These are phyloP conservation scores for Fragum whitleyi DNA, from an alignment of 2,888 invertebrate species.

Conservation along the genomic window DNA sequence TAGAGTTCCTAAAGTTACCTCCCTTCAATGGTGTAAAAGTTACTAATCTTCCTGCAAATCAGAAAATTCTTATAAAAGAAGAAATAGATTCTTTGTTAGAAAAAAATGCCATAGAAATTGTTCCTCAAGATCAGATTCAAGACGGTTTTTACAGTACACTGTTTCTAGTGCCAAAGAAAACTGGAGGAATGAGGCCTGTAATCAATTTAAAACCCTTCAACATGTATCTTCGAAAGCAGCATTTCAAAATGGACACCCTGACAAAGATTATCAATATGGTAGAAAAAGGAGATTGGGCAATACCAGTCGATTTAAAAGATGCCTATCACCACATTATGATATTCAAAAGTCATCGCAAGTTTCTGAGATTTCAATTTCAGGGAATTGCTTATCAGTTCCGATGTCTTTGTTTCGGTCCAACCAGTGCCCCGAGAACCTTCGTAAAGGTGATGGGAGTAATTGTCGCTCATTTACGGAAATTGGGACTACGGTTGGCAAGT, in stretches of 20 bases:
- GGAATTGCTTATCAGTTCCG: constrained; percentile 39
- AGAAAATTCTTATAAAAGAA: constrained; percentile 24
- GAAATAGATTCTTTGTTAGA: constrained; percentile 28
- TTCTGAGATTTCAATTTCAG: constrained; percentile 44
- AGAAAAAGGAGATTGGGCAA: constrained; percentile 49
- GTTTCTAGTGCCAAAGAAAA: constrained; percentile 50
- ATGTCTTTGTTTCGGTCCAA: constrained; percentile 53
- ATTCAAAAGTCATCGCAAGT: constrained; percentile 42
- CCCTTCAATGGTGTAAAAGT: constrained; percentile 26
- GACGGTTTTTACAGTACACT: constrained; percentile 54
- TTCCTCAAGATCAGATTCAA: neutral
- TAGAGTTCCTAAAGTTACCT: constrained; percentile 31
- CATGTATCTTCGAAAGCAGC: constrained; percentile 54
- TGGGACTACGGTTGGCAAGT: constrained; percentile 32
- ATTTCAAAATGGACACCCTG: constrained; percentile 61
- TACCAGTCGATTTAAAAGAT: constrained; percentile 50
- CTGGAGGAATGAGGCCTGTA: constrained; percentile 41
- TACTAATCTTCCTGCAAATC: constrained; percentile 18
- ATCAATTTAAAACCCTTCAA: constrained; percentile 59
- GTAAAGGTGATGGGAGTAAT: constrained; percentile 52
- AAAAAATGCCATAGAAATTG: constrained; percentile 48
- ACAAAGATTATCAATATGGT: constrained; percentile 51
- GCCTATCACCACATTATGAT: constrained; percentile 51
- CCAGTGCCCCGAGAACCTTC: constrained; percentile 41
- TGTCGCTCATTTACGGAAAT: constrained; percentile 33